A percentile compares a stretch with the other conserved stretches of the same genome.
phyloP scores from a whole-genome alignment of 2,888 invertebrate species.

The Andricus curvator region DNA sequence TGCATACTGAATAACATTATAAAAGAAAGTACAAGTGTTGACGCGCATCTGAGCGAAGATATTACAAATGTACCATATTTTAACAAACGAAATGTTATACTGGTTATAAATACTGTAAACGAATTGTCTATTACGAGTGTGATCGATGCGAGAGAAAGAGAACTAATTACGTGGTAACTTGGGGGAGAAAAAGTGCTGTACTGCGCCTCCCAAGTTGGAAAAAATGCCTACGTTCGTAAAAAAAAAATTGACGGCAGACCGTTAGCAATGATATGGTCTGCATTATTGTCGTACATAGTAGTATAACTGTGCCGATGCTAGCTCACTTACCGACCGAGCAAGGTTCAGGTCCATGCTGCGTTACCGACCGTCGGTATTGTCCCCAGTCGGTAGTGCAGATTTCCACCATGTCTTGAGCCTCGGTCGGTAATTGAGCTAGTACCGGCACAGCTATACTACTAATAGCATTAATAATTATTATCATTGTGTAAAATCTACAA shows the following conservation, averaged over 20 bases:
- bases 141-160: constrained; percentile 48
- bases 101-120: constrained; percentile 42
- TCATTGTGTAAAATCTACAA: constrained; percentile 49
- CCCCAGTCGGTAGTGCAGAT: too few relatives aligned
- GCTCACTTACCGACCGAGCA: too few relatives aligned
- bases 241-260: constrained; percentile 53
- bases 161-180: constrained; percentile 45
- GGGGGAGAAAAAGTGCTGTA: constrained; percentile 35
- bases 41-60: constrained; percentile 47
- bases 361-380: too few relatives aligned
- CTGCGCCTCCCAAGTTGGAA: not conserved
- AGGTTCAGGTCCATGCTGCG: too few relatives aligned
- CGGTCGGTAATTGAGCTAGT: too few relatives aligned
- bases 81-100: constrained; percentile 60
- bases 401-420: too few relatives aligned
- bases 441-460: too few relatives aligned
- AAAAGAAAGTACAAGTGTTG: constrained; percentile 39
- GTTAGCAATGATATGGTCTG: constrained; percentile 58
- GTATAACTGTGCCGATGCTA: too few relatives aligned
- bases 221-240: constrained; percentile 46
- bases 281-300: constrained; percentile 52
- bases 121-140: constrained; percentile 49
- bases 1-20: constrained; percentile 10
- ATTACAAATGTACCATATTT: constrained; percentile 65
- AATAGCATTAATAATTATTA: constrained; percentile 41